Evolutionary conservation across 2,888 invertebrate genomes (phyloP).

Genomic region (Heliconius sara): DNA sequence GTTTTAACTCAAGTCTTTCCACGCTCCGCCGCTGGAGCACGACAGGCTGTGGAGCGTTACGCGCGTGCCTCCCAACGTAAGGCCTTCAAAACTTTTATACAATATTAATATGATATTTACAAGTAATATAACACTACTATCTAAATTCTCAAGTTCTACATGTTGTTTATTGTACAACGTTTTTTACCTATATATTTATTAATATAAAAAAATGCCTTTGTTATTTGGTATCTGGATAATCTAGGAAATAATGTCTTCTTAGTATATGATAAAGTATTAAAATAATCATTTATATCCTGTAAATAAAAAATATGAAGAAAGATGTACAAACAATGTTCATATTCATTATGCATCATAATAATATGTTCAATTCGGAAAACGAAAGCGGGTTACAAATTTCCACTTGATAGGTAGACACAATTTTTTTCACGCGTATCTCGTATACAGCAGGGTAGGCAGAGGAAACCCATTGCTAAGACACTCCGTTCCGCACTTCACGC

Average conservation of each 20-base stretch:
- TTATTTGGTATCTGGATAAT: background rate
- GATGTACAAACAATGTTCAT: background rate
- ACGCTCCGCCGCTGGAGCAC: constrained; percentile 66
- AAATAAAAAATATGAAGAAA: background rate
- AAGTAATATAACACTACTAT: constrained; percentile 10
- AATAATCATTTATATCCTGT: no score
- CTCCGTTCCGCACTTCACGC: no score
- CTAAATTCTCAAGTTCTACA: background rate
- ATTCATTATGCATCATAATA: background rate
- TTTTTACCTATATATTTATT: background rate
- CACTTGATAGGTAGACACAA: no score
- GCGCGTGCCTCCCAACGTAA: constrained; percentile 46
- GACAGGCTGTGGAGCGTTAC: constrained; percentile 63
- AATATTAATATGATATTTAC: constrained; percentile 11
- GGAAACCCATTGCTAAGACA: no score
- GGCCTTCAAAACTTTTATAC: constrained; percentile 30
- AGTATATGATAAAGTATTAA: no score
- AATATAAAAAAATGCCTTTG: background rate
- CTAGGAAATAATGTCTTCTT: no score
- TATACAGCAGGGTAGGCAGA: no score
- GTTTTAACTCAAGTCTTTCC: constrained; percentile 45
- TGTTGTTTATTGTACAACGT: background rate
- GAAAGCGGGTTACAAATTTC: no score
- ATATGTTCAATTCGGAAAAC: no score
- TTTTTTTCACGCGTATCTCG: no score